Evolutionary conservation across 2,888 invertebrate species (phyloP).

Genomic region (Microchrysa polita): DNA sequence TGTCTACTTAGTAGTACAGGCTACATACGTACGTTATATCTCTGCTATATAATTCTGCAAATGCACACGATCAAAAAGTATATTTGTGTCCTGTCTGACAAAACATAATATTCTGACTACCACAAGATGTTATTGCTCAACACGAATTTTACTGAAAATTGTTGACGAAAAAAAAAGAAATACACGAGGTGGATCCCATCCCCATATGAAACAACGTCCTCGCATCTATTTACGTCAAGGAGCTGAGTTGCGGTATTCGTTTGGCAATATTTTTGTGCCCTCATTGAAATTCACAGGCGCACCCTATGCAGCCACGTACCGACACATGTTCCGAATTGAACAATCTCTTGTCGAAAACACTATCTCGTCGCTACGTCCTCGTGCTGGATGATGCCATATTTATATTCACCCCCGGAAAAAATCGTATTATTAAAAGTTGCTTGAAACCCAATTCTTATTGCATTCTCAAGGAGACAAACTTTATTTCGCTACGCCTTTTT

Average conservation of each 20-base stretch:
- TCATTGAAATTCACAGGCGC: constrained; percentile 41
- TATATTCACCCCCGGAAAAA: constrained; percentile 39
- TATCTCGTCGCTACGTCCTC: constrained; percentile 14
- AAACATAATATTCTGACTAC: constrained; percentile 23
- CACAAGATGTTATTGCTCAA: constrained; percentile 39
- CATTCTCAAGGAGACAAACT: constrained; percentile 39
- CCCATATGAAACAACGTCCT: background rate
- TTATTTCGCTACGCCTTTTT: constrained; percentile 37
- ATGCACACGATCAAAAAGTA: constrained; percentile 23
- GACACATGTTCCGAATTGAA: constrained; percentile 38
- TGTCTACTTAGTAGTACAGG: background rate
- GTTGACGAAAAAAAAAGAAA: background rate
- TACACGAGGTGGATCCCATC: too few relatives aligned
- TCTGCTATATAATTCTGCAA: background rate
- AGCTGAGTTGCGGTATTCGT: constrained; percentile 1
- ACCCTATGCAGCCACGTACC: constrained; percentile 32
- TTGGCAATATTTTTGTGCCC: constrained; percentile 31
- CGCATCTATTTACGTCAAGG: too few relatives aligned
- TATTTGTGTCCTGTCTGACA: constrained; percentile 7
- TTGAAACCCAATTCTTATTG: constrained; percentile 38
- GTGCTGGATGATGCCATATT: constrained; percentile 19
- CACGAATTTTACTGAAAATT: background rate
- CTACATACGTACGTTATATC: too few relatives aligned
- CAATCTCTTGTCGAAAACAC: constrained; percentile 29
- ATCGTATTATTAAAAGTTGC: constrained; percentile 41